Evolutionary conservation across 2,888 invertebrate species (phyloP).

Genomic region (Cactoblastis cactorum): DNA sequence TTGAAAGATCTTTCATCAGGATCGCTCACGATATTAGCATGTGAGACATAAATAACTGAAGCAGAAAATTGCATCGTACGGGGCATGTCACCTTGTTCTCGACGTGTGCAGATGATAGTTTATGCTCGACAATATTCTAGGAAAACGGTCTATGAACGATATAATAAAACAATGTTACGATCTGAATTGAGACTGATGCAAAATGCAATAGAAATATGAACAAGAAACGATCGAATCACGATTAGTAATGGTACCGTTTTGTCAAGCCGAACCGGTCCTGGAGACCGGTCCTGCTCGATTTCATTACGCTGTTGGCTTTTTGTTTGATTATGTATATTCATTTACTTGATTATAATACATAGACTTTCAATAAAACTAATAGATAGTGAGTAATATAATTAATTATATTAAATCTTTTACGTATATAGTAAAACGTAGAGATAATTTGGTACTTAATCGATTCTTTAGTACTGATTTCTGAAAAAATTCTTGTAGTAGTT

Average conservation of each 20-base stretch:
- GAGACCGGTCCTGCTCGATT: not conserved
- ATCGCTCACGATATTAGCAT: not conserved
- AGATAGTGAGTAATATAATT: not conserved
- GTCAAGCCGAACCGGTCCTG: slow-evolving; percentile 26
- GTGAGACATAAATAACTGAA: slow-evolving; percentile 1
- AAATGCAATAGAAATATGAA: slow-evolving; percentile 25
- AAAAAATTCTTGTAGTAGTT: too few relatives aligned
- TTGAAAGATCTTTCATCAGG: slow-evolving; percentile 4
- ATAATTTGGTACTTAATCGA: too few relatives aligned
- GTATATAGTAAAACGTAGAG: not conserved
- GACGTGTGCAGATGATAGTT: not conserved
- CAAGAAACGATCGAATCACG: slow-evolving; percentile 40
- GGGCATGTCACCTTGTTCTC: not conserved
- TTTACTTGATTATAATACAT: slow-evolving; percentile 4
- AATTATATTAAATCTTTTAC: not conserved
- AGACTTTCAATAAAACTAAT: not conserved
- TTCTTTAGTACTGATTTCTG: too few relatives aligned
- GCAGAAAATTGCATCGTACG: slow-evolving; percentile 8
- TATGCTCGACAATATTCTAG: not conserved
- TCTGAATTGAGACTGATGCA: slow-evolving; percentile 21
- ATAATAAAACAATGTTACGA: slow-evolving; percentile 27
- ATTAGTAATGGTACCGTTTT: slow-evolving; percentile 46
- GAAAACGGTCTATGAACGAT: slow-evolving; percentile 20
- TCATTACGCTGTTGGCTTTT: not conserved
- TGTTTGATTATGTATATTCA: slow-evolving; percentile 13